A percentile compares a stretch with the other conserved stretches of the same genome.
Evolutionary conservation across 2,113 vertebrate genomes (phyloP).

Genomic region (Dasyprocta punctata): DNA sequence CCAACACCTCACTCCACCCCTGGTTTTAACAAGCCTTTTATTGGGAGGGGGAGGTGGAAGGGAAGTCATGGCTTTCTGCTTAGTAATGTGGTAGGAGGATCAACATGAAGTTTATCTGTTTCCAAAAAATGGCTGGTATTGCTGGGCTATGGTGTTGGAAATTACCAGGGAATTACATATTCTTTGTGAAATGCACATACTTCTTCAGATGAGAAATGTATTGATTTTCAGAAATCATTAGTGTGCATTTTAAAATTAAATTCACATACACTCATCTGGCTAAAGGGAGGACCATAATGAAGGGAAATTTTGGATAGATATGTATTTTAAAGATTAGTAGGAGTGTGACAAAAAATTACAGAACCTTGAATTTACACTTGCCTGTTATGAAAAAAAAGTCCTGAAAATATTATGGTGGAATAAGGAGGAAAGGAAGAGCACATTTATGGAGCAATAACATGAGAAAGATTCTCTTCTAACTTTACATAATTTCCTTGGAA

Average conservation of each 20-base stretch:
- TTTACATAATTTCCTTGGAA: not conserved
- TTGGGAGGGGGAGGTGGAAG: not conserved
- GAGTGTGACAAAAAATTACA: not conserved
- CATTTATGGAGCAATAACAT: not conserved
- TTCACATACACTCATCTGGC: not conserved
- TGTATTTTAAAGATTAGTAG: not conserved
- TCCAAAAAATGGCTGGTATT: not conserved
- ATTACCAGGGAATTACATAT: not conserved
- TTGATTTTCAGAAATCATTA: constrained; percentile 28
- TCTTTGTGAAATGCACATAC: not conserved
- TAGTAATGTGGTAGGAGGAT: not conserved
- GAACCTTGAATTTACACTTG: not conserved
- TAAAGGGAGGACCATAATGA: not conserved
- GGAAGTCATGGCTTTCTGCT: not conserved
- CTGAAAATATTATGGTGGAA: not conserved
- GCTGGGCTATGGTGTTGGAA: not conserved
- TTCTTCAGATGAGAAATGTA: constrained; percentile 4
- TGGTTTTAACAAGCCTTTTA: constrained; percentile 38
- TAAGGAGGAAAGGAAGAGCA: not conserved
- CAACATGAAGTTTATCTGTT: not conserved
- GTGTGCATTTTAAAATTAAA: constrained; percentile 34
- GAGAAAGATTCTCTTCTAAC: not conserved
- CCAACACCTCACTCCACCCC: not conserved
- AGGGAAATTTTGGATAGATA: not conserved
- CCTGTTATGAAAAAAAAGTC: not conserved